A percentile compares a stretch with the other conserved stretches of the same genome.
These are phyloP conservation scores for Magallana gigas DNA, from an alignment of 1,140 invertebrate genomes.

Conservation along the genomic window DNA sequence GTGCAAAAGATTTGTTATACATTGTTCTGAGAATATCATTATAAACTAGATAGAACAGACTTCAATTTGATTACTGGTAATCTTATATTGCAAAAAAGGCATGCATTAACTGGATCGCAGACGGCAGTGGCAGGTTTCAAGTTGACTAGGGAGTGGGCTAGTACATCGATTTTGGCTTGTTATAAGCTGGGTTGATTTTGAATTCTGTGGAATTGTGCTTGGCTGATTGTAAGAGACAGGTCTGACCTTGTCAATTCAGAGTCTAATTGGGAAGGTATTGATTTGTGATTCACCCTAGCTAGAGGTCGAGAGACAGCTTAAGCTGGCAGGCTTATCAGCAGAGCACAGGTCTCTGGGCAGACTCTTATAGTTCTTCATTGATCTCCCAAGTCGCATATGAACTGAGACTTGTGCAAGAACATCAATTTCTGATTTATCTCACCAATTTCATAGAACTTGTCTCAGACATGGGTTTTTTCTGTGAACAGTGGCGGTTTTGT, in stretches of 20 bases:
- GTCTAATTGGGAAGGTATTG: conserved; percentile 18
- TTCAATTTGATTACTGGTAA: too few species aligned
- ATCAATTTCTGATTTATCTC: background rate
- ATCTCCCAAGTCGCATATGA: conserved; percentile 1
- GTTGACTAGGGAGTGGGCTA: background rate
- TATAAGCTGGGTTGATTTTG: conserved; percentile 16
- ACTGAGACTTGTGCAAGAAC: background rate
- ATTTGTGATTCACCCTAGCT: conserved; percentile 24
- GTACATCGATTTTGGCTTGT: conserved; percentile 9
- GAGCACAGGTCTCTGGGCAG: background rate
- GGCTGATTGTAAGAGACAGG: conserved; percentile 26
- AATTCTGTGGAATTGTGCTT: conserved; percentile 16
- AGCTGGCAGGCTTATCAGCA: background rate
- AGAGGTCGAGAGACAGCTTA: conserved; percentile 1
- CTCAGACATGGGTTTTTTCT: background rate
- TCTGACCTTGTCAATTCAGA: conserved; percentile 11
- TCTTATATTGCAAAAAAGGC: too few species aligned
- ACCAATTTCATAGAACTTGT: background rate
- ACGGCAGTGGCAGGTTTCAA: background rate
- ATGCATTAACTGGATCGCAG: too few species aligned
- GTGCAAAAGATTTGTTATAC: background rate
- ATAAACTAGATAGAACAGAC: too few species aligned
- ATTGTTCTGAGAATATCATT: too few species aligned
- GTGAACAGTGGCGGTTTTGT: background rate
- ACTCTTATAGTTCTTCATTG: conserved; percentile 8